Conservation (phyloP, 2,888 invertebrate genomes). For the Lissonota sp. region DNA sequence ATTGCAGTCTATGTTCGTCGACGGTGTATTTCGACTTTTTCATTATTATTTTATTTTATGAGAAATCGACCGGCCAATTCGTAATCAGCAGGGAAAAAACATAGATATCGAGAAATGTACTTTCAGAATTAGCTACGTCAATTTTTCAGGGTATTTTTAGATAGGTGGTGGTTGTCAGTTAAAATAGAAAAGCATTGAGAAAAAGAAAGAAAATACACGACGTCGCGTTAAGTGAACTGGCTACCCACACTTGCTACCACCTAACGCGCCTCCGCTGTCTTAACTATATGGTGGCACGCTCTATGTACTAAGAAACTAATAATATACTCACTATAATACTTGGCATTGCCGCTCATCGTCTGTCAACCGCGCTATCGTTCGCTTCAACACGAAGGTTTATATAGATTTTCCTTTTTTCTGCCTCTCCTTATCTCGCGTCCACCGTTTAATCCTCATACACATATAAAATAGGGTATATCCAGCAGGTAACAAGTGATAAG, state of each 20-base stretch:
- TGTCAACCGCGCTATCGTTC: slow-evolving; percentile 52
- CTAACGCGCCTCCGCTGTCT: slow-evolving; percentile 63
- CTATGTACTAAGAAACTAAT: slow-evolving; percentile 65
- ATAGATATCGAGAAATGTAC: no score
- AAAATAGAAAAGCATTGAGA: not conserved
- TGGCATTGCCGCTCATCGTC: slow-evolving; percentile 42
- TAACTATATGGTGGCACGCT: slow-evolving; percentile 66
- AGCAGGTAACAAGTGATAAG: not conserved
- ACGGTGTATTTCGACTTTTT: not conserved
- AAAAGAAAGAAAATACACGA: slow-evolving; percentile 27
- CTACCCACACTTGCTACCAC: slow-evolving; percentile 1
- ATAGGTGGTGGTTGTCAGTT: no score
- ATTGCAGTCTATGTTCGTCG: slow-evolving; percentile 21
- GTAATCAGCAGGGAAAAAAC: no score
- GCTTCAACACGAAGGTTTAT: slow-evolving; percentile 44
- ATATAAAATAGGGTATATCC: slow-evolving; percentile 7
- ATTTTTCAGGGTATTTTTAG: no score
- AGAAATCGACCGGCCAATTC: no score
- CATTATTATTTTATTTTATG: no score
- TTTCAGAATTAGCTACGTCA: no score
- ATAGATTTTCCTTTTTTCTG: slow-evolving; percentile 37
- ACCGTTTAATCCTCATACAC: slow-evolving; percentile 52
- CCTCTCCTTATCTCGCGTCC: slow-evolving; percentile 40
- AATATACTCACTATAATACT: slow-evolving; percentile 53
- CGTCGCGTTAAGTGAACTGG: slow-evolving; percentile 43